phyloP scores from a whole-genome alignment of 2,113 vertebrate species.

The Elachura formosa region DNA sequence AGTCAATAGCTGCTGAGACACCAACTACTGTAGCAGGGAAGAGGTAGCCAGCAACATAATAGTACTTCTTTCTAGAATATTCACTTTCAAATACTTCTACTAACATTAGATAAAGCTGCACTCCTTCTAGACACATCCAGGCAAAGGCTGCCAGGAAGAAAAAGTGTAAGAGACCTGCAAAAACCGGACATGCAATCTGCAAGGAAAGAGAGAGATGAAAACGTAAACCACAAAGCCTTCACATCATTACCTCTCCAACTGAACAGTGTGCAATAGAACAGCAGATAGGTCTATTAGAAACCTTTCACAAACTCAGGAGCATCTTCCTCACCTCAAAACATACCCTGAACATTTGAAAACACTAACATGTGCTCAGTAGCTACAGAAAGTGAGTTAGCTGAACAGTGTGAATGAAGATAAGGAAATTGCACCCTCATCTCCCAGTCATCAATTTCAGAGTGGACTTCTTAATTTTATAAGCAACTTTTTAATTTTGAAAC shows the following conservation, averaged over 20 bases:
- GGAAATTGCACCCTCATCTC: neutral
- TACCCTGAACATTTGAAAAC: neutral
- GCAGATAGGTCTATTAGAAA: neutral
- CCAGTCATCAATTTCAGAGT: neutral
- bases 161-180: constrained; percentile 95
- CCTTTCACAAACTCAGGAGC: neutral
- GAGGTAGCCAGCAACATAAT: constrained; percentile 95
- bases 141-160: constrained; percentile 98
- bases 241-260: neutral
- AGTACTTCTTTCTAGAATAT: constrained; percentile 98
- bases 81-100: constrained; percentile 99
- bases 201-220: constrained; percentile 43
- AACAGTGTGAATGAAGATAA: neutral
- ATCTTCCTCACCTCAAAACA: neutral
- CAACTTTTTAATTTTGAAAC: neutral
- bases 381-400: neutral
- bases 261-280: neutral
- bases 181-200: constrained; percentile 93
- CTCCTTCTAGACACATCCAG: constrained; percentile 98
- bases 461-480: neutral
- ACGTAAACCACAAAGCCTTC: neutral
- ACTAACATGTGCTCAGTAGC: neutral
- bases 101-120: constrained; percentile 97
- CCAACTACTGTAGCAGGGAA: constrained; percentile 96
- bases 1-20: constrained; percentile 95